Evolutionary conservation across 1,140 invertebrate species (phyloP), one percentile per base, ranked within the genome.

Genomic region (Branchinecta lindahli): DNA sequence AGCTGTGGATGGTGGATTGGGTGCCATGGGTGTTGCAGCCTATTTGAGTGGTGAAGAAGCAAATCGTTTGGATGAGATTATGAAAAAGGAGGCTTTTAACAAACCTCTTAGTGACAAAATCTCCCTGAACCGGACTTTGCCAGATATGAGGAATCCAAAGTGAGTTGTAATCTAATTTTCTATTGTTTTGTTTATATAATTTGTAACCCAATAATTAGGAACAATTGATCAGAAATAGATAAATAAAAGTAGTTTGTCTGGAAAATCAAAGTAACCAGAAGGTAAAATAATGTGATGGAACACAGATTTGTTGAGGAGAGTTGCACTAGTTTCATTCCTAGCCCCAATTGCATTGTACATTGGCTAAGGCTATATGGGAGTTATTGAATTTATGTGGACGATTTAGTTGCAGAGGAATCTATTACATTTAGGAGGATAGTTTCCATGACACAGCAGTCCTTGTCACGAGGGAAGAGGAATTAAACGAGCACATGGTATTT

Each of bases 51-150:
- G 81, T 66, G 76, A 80, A 61, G 82, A 81, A 69, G 75, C 47
- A 8, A 68, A 80, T 0, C 72, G 84, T 69, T 88, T 87, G 69
- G 84, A 91, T 72, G 81, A 85, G 73, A 75, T 87, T 20, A 86
- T 89, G 74, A 84, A 87, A 72, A 87, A 87, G 68, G 90, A 94
- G 79, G 92, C 92, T 5, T 93, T 96, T 76, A 96, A 97, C 81
- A 86, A 90, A 46, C 82, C 92, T 65, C 82, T 92, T 2, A 94
- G 91, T 77, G 90, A 96, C 77, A 88, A 87, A 80, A 94, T 97
- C 74, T 85, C 92, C 0, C 79, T 92, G 21, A 89, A 91, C 76
- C 80, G 94, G 74, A 87, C 87, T 47, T 75, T 96, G 46, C 86
- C 86, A 8, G 92, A 96, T 81, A 87, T 90, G 66, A 81, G 92